Conservation (phyloP, 2,113 vertebrate species). For the Marmota monax region DNA sequence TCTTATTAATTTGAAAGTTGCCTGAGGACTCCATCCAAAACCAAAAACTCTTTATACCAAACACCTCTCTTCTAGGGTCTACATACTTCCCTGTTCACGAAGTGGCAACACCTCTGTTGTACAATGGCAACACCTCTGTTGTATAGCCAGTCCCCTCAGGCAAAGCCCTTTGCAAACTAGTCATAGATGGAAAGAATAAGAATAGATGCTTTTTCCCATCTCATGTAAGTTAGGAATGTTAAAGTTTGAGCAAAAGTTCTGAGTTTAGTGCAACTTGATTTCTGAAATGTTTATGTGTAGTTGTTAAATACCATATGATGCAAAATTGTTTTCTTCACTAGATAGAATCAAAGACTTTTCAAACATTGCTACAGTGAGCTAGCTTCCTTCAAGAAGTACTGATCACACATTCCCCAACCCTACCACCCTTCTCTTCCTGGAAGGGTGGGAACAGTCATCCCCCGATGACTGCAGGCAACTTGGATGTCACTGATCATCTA, state of each 20-base stretch:
- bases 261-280: background rate
- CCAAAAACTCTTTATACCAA: background rate
- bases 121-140: no score
- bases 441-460: no score
- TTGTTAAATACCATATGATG: background rate
- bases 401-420: background rate
- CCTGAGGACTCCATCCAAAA: background rate
- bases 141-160: background rate
- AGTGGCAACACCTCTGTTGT: rapidly evolving
- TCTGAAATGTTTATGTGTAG: background rate
- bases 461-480: background rate
- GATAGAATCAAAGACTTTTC: background rate
- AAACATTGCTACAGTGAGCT: background rate
- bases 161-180: no score
- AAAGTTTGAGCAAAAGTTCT: background rate
- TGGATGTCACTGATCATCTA: no score
- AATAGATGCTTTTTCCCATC: no score
- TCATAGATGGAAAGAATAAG: rapidly evolving
- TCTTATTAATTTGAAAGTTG: background rate
- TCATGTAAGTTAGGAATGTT: background rate
- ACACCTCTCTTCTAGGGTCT: no score
- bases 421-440: rapidly evolving
- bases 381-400: background rate
- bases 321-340: background rate
- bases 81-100: rapidly evolving